phyloP scores from a whole-genome alignment of 2,113 vertebrate species.

The Rhea americana region DNA sequence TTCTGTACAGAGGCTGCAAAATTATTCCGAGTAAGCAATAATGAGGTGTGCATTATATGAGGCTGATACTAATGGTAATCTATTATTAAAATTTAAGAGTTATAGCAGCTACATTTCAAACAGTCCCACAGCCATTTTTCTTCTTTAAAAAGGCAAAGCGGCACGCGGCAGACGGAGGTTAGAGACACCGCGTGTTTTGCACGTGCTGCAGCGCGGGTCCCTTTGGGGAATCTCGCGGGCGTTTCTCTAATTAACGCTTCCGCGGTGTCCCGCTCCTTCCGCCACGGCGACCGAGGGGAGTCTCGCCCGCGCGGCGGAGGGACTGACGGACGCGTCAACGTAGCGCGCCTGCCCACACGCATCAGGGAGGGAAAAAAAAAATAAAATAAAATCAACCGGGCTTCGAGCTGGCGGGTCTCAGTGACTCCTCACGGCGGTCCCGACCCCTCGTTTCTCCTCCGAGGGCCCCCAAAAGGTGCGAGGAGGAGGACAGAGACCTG shows the following conservation, averaged over 20 bases:
- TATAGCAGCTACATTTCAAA: background rate
- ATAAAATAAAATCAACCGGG: background rate
- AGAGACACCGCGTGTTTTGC: background rate
- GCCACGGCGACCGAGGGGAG: background rate
- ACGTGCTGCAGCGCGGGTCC: background rate
- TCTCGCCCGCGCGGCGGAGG: background rate
- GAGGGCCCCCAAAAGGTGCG: background rate
- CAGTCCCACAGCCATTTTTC: background rate
- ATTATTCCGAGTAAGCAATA: slow-evolving; percentile 71
- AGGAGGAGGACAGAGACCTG: background rate
- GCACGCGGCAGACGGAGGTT: background rate
- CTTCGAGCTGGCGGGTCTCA: background rate
- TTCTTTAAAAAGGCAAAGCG: background rate
- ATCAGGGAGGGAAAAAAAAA: background rate
- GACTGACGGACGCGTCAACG: background rate
- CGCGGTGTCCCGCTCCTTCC: background rate
- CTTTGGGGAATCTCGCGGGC: accelerated
- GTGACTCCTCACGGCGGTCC: background rate
- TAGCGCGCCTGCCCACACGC: background rate
- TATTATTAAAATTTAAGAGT: slow-evolving; percentile 59
- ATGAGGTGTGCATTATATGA: slow-evolving; percentile 67
- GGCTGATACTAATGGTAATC: slow-evolving; percentile 65
- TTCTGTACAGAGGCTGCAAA: slow-evolving; percentile 40
- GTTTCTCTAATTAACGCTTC: background rate
- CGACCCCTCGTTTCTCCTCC: background rate